A percentile compares a stretch with the other conserved stretches of the same genome.
Evolutionary conservation across 2,797 vertebrate species (phyloP).

Genomic region (Arctocebus calabarensis): DNA sequence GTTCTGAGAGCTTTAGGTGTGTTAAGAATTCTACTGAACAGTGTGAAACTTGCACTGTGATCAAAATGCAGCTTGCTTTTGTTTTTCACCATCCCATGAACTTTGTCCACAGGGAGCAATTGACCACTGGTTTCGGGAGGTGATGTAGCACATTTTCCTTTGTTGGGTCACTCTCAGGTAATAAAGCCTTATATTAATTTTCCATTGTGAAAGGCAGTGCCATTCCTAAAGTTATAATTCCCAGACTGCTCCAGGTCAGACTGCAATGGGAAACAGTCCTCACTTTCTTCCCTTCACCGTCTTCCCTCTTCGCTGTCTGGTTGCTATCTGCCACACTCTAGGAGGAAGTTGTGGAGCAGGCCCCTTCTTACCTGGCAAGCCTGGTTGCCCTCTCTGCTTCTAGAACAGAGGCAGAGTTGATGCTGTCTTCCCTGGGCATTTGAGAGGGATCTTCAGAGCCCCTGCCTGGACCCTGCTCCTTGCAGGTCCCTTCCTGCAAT

Average conservation of each 20-base stretch:
- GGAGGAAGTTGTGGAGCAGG: neutral
- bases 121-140: neutral
- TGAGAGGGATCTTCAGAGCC: neutral
- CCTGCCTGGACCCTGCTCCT: accelerated
- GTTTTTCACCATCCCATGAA: neutral
- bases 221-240: neutral
- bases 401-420: neutral
- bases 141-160: neutral
- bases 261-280: too few species aligned
- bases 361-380: neutral
- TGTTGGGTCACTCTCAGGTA: neutral
- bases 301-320: neutral
- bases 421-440: neutral
- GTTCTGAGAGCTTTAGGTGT: neutral
- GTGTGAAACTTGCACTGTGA: neutral
- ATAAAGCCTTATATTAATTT: neutral
- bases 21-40: neutral
- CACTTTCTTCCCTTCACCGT: neutral
- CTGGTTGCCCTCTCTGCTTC: neutral
- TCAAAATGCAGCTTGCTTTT: neutral
- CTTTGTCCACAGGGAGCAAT: neutral
- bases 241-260: neutral
- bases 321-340: neutral
- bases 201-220: neutral
- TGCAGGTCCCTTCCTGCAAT: neutral